phyloP scores from a whole-genome alignment of 1,140 invertebrate genomes.

The Neelides sp. region DNA sequence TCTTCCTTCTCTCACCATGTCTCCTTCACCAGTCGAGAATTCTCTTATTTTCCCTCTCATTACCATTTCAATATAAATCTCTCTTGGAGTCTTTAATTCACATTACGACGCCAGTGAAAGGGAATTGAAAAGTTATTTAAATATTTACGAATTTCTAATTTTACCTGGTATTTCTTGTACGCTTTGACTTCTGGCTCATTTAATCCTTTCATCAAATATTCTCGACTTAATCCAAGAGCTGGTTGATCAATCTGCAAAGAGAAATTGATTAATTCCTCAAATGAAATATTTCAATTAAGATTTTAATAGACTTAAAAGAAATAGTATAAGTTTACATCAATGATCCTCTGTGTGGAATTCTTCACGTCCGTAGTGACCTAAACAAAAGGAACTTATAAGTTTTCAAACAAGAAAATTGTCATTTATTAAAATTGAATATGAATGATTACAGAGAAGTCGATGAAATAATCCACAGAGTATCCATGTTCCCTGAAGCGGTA shows the following conservation, averaged over 20 bases:
- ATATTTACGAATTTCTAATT: too few species aligned
- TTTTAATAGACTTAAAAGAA: conserved; percentile 2
- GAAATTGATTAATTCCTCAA: conserved; percentile 65
- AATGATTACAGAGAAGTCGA: conserved; percentile 88
- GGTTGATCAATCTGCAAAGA: conserved; percentile 74
- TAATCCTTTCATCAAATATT: conserved; percentile 74
- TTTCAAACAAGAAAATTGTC: too few species aligned
- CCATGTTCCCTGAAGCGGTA: conserved; percentile 64
- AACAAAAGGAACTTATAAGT: too few species aligned
- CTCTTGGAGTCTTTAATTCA: too few species aligned
- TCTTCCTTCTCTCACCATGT: too few species aligned
- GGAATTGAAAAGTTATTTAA: background rate
- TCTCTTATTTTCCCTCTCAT: too few species aligned
- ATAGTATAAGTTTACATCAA: conserved; percentile 52
- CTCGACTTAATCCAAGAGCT: conserved; percentile 68
- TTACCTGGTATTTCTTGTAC: conserved; percentile 69
- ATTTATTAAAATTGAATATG: too few species aligned
- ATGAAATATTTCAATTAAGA: background rate
- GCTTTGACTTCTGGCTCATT: conserved; percentile 62
- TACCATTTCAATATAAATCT: too few species aligned
- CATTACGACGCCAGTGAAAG: too few species aligned
- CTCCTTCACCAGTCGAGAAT: too few species aligned
- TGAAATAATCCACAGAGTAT: conserved; percentile 77
- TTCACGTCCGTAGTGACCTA: conserved; percentile 81
- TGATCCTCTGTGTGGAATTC: conserved; percentile 68